These are phyloP conservation scores for Psephotus haematonotus DNA, from an alignment of 2,113 vertebrate genomes.

Conservation along the genomic window DNA sequence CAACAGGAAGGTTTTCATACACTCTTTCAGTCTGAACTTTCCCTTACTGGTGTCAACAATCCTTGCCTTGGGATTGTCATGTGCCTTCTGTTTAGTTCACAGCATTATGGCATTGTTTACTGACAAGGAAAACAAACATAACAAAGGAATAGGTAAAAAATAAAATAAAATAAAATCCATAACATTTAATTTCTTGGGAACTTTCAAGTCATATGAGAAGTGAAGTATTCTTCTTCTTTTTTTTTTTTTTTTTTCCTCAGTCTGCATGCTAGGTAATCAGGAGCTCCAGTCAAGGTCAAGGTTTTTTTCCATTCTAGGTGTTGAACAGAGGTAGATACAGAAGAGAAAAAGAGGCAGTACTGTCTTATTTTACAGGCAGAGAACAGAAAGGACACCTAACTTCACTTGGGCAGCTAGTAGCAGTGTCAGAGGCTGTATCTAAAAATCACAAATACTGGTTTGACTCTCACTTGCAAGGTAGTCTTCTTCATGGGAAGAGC, in stretches of 20 bases:
- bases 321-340: neutral
- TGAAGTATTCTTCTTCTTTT: neutral
- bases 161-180: neutral
- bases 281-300: neutral
- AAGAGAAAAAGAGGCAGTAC: neutral
- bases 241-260: neutral
- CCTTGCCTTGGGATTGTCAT: neutral
- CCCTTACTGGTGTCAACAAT: neutral
- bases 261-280: neutral
- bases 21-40: neutral
- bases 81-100: neutral
- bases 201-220: neutral
- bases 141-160: neutral
- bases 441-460: neutral
- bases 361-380: accelerated
- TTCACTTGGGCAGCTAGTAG: neutral
- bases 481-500: neutral
- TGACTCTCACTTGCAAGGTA: neutral
- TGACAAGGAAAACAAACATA: neutral
- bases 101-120: neutral
- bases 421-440: neutral
- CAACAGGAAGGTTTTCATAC: neutral
- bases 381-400: neutral
- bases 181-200: neutral
- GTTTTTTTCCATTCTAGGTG: neutral